Percentiles rank a stretch among this genome's conserved stretches.
These are phyloP conservation scores for Ictinia mississippiensis DNA, from an alignment of 2,797 vertebrate genomes.

Conservation along the genomic window DNA sequence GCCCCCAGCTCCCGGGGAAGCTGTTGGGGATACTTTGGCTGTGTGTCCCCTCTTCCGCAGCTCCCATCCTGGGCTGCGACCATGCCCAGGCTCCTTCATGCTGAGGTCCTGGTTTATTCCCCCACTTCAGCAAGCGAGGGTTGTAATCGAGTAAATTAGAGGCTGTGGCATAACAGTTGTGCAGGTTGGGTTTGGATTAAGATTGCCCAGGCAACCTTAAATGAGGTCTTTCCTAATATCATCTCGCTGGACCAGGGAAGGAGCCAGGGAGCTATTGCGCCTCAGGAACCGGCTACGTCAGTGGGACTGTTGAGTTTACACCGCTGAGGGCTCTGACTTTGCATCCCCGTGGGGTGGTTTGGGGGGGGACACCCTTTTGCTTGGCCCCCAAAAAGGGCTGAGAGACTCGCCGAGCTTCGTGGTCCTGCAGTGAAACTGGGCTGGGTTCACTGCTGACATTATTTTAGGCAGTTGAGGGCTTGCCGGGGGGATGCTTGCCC, in stretches of 20 bases:
- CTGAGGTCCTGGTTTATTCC: not conserved
- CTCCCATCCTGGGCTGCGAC: not conserved
- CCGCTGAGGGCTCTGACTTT: not conserved
- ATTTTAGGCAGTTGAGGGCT: not conserved
- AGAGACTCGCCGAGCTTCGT: rapidly evolving
- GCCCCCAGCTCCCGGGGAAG: not conserved
- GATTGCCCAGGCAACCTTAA: not conserved
- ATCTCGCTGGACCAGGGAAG: not conserved
- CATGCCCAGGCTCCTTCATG: rapidly evolving
- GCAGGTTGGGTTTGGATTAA: not conserved
- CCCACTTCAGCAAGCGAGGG: rapidly evolving
- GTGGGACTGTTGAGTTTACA: not conserved
- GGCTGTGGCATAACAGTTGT: rapidly evolving
- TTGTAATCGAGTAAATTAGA: not conserved
- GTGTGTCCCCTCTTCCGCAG: rapidly evolving
- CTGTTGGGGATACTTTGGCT: not conserved
- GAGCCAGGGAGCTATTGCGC: not conserved
- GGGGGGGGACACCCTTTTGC: too few species aligned
- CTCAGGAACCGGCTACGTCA: conserved; percentile 33
- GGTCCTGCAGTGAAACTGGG: too few species aligned
- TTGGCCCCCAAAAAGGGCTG: not conserved
- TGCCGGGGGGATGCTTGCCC: not conserved
- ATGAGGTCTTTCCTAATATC: not conserved
- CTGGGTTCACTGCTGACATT: not conserved
- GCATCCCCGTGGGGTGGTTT: not conserved